Evolutionary conservation across 1,140 invertebrate species (phyloP).

Genomic region (Drosophila erecta): DNA sequence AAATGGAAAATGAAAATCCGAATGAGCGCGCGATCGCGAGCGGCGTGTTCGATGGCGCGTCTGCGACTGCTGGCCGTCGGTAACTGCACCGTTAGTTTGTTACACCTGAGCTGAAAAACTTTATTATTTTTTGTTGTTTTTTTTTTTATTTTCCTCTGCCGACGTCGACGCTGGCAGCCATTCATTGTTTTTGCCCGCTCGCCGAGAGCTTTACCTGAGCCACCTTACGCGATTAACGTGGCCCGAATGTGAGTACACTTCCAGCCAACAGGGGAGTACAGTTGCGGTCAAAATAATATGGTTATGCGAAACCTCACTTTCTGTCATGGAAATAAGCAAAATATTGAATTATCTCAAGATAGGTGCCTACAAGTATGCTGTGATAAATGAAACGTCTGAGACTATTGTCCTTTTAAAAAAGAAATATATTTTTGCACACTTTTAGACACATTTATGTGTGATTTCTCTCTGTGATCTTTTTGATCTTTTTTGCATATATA

Average conservation of each 20-base stretch:
- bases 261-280: constrained; percentile 9
- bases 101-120: constrained; percentile 68
- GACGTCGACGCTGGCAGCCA: constrained; percentile 13
- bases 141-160: not conserved
- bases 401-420: no score
- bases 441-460: no score
- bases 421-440: no score
- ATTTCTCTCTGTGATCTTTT: no score
- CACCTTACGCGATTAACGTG: constrained; percentile 41
- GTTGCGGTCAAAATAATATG: not conserved
- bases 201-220: constrained; percentile 39
- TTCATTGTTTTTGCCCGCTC: constrained; percentile 47
- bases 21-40: constrained; percentile 39
- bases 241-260: constrained; percentile 33
- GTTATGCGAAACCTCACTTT: no score
- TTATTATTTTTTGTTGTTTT: not conserved
- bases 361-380: not conserved
- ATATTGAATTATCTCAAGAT: not conserved
- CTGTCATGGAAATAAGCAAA: not conserved
- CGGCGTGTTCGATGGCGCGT: constrained; percentile 72
- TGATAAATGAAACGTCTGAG: not conserved
- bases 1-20: constrained; percentile 7
- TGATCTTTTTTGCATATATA: no score
- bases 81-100: constrained; percentile 80
- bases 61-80: constrained; percentile 66